phyloP scores from a whole-genome alignment of 1,140 invertebrate genomes.

The Eupeodes corollae region DNA sequence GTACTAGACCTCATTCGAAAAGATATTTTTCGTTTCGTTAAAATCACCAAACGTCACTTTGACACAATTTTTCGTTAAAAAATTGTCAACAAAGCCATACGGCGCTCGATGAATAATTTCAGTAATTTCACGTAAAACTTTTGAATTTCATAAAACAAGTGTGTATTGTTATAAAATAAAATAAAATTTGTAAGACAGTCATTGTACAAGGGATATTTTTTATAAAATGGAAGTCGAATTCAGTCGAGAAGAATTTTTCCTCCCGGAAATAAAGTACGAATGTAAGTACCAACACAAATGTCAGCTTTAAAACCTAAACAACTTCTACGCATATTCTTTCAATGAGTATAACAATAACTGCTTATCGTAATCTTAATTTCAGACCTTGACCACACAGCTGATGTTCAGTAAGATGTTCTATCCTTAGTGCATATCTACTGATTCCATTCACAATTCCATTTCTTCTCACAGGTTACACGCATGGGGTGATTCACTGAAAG shows the following conservation, averaged over 20 bases:
- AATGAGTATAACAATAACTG: slow-evolving; percentile 2
- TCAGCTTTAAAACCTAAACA: neutral
- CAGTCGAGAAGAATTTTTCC: slow-evolving; percentile 26
- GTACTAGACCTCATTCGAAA: too few species aligned
- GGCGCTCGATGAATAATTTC: too few species aligned
- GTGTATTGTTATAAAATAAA: too few species aligned
- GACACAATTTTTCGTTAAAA: too few species aligned
- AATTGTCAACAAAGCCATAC: too few species aligned
- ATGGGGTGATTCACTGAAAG: slow-evolving; percentile 79
- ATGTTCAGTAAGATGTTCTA: slow-evolving; percentile 77
- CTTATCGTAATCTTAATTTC: slow-evolving; percentile 38
- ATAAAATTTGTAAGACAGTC: too few species aligned
- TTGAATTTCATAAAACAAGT: too few species aligned
- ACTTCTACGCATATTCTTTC: neutral
- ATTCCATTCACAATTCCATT: neutral
- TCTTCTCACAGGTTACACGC: slow-evolving; percentile 59
- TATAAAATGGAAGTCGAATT: slow-evolving; percentile 31
- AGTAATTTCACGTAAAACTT: too few species aligned
- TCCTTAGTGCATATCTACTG: neutral
- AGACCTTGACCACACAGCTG: slow-evolving; percentile 96
- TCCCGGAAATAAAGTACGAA: slow-evolving; percentile 35
- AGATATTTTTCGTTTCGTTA: too few species aligned
- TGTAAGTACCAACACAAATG: slow-evolving; percentile 20
- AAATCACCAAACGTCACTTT: too few species aligned
- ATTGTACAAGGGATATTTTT: too few species aligned